A percentile compares a stretch with the other conserved stretches of the same genome.
These are phyloP conservation scores for Andrena bicolor DNA, from an alignment of 2,888 invertebrate species.

Conservation along the genomic window DNA sequence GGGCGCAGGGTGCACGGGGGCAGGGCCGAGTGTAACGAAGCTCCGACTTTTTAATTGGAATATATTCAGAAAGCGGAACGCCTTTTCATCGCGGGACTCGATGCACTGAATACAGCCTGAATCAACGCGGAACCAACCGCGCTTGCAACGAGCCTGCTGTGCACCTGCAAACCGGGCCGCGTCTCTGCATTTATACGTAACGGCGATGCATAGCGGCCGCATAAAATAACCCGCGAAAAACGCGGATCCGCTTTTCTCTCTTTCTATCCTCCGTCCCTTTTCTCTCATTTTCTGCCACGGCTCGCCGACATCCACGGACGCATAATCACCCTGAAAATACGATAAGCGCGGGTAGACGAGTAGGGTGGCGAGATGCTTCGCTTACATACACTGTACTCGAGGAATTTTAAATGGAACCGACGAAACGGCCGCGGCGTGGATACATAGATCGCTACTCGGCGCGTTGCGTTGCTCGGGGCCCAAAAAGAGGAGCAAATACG, in stretches of 20 bases:
- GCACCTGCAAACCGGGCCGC: constrained; percentile 70
- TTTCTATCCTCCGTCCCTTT: neutral
- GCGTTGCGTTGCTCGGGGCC: neutral
- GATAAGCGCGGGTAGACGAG: constrained; percentile 45
- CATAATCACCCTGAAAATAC: constrained; percentile 67
- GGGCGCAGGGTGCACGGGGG: constrained; percentile 60
- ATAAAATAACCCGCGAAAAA: constrained; percentile 59
- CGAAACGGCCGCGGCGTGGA: neutral
- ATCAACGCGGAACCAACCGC: constrained; percentile 77
- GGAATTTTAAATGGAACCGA: constrained; percentile 3
- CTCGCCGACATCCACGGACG: constrained; percentile 47
- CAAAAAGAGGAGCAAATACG: neutral
- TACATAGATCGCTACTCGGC: neutral
- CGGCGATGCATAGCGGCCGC: constrained; percentile 54
- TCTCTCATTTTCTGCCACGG: constrained; percentile 47
- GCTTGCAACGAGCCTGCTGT: constrained; percentile 69
- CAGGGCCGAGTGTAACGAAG: constrained; percentile 84
- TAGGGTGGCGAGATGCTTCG: constrained; percentile 1
- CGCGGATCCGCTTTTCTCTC: neutral
- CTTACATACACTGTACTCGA: neutral
- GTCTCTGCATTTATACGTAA: constrained; percentile 71
- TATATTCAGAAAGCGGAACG: constrained; percentile 84
- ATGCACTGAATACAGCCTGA: constrained; percentile 82
- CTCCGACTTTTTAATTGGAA: constrained; percentile 85
- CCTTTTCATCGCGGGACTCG: constrained; percentile 83